Percentiles rank a stretch among this genome's conserved stretches.
Evolutionary conservation across 2,888 invertebrate species (phyloP).

Genomic region (Rugalucina vietnamica): DNA sequence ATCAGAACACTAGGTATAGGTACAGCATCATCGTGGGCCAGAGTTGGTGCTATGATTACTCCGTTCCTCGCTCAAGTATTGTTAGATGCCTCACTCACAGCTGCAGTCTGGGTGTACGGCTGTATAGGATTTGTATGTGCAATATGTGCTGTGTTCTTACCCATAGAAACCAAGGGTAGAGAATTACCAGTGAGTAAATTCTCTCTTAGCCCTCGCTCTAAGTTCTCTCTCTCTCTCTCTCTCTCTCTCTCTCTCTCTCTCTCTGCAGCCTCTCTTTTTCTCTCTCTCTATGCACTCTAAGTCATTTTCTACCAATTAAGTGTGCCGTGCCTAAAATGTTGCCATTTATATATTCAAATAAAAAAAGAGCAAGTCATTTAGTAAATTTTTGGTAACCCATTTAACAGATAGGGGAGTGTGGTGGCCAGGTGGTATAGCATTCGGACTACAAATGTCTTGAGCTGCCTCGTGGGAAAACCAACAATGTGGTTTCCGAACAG

Average conservation of each 20-base stretch:
- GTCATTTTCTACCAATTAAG: too few relatives aligned
- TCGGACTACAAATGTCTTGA: too few relatives aligned
- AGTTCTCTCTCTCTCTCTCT: not conserved
- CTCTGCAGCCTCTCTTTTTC: constrained; percentile 1
- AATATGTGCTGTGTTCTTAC: constrained; percentile 90
- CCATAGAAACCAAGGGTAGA: constrained; percentile 93
- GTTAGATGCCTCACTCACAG: constrained; percentile 68
- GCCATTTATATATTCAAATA: too few relatives aligned
- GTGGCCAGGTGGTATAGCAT: too few relatives aligned
- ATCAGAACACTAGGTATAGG: constrained; percentile 96
- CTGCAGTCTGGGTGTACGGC: constrained; percentile 89
- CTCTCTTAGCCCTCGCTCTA: too few relatives aligned
- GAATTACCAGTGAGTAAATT: constrained; percentile 85
- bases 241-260: constrained; percentile 10
- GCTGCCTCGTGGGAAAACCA: too few relatives aligned
- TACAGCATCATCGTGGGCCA: constrained; percentile 94
- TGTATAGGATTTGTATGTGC: constrained; percentile 91
- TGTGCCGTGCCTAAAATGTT: too few relatives aligned
- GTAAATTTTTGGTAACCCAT: too few relatives aligned
- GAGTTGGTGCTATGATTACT: constrained; percentile 96
- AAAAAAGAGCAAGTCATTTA: too few relatives aligned
- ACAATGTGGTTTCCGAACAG: too few relatives aligned
- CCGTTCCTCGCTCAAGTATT: constrained; percentile 94
- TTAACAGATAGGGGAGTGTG: too few relatives aligned
- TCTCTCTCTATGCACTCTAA: not conserved